Percentiles rank a stretch among this genome's conserved stretches.
phyloP scores from a whole-genome alignment of 2,888 invertebrate genomes.

The Helleia helle region DNA sequence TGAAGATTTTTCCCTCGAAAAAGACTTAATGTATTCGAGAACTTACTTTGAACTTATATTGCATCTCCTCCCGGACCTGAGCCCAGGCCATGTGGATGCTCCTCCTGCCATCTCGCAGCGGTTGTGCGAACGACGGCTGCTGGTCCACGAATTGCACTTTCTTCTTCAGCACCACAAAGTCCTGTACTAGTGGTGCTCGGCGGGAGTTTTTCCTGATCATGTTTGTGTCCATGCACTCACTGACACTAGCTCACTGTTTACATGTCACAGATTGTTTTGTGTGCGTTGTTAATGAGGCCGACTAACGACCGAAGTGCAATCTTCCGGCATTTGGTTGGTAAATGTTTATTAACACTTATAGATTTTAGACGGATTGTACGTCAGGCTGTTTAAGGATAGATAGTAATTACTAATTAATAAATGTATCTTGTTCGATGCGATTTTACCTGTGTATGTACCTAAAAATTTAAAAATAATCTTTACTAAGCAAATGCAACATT shows the following conservation, averaged over 20 bases:
- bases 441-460: no score
- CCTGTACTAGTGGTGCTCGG: neutral
- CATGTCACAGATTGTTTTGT: neutral
- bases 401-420: no score
- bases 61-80: conserved; percentile 51
- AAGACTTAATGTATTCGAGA: no score
- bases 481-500: no score
- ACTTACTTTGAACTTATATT: conserved; percentile 50
- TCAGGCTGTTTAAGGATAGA: no score
- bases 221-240: neutral
- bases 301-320: conserved; percentile 42
- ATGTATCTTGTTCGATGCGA: no score
- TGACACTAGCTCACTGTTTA: neutral
- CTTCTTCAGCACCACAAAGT: neutral
- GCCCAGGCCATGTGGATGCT: conserved; percentile 47
- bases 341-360: no score
- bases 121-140: neutral
- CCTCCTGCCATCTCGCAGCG: conserved; percentile 9
- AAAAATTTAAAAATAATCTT: no score
- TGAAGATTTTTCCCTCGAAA: no score
- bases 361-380: no score
- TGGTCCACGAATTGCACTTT: neutral
- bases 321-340: conserved; percentile 34
- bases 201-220: neutral
- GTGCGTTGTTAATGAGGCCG: conserved; percentile 22